Evolutionary conservation across 2,113 vertebrate species (phyloP), one percentile per base, ranked within the genome.

Genomic region (Clinocottus analis): DNA sequence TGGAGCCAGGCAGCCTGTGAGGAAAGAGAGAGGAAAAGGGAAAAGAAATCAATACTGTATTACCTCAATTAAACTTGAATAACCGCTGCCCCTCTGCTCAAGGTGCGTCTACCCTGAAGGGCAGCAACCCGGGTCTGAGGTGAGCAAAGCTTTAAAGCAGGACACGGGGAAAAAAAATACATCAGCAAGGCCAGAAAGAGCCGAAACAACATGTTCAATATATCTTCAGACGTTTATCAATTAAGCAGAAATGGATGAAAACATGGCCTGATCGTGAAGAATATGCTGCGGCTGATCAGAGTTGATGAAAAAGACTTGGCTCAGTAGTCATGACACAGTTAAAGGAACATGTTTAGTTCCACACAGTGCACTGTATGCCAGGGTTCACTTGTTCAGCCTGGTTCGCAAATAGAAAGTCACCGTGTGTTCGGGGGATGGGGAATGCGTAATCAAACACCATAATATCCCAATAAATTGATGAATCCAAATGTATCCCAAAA

Each of bases 1-100:
- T 74, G 73, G 58, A 83, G 75, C 76, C 53, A 85, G 74, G 65
- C 83, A 63, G 83, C 91, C 91, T 90, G 76, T 72, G 80, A 92
- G 70, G 60, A 77, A 72, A 81, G 83, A 86, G 49, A 73, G 55
- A 72, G 19, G 33, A 68, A 63, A 59, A 55, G 51, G 29, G 63
- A 33, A 77, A 37, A 69, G 58, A 82, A 93, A 94, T 93, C 90
- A 83, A 83, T 92, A 90, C 35, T 31, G 55, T 89, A 91, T 82
- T 91, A 91, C 72, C 80, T 92, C 92, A 91, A 90, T 93, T 93
- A 93, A 91, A 80, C 65, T 0, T 31, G 33, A 53, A 80, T 77
- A 73, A 72, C 78, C 55, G 75, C 67, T 37, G 41, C 23, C 19
- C 19, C n/a, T 35, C 8, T 37, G 45, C 61, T 78, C 43, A 69